Evolutionary conservation across 2,888 invertebrate species (phyloP).

Genomic region (Drosophila mimica): DNA sequence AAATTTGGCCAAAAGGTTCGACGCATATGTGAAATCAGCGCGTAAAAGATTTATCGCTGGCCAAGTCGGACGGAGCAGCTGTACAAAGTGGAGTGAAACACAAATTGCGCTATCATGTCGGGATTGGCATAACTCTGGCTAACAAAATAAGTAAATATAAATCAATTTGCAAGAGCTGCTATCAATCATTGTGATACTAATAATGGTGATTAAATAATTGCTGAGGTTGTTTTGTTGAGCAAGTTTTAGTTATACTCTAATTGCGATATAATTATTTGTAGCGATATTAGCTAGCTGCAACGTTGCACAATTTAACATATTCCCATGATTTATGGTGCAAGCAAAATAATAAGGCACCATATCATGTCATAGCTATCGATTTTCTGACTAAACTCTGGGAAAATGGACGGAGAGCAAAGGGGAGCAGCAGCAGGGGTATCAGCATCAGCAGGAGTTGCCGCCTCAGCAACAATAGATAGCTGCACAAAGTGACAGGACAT

Average conservation of each 20-base stretch:
- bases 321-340: slow-evolving; percentile 56
- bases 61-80: slow-evolving; percentile 54
- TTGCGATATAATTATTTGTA: slow-evolving; percentile 29
- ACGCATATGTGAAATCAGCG: slow-evolving; percentile 71
- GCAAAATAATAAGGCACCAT: slow-evolving; percentile 72
- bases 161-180: slow-evolving; percentile 9
- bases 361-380: slow-evolving; percentile 67
- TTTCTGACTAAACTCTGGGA: slow-evolving; percentile 57
- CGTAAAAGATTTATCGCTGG: slow-evolving; percentile 65
- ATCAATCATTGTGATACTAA: slow-evolving; percentile 38
- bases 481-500: slow-evolving; percentile 46
- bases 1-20: slow-evolving; percentile 52
- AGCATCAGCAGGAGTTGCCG: slow-evolving; percentile 10
- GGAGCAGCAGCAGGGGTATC: not conserved
- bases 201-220: not conserved
- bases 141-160: slow-evolving; percentile 6
- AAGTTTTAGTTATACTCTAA: slow-evolving; percentile 31
- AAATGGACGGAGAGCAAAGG: slow-evolving; percentile 21
- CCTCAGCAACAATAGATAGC: slow-evolving; percentile 39
- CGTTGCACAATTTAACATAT: slow-evolving; percentile 48
- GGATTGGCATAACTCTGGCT: slow-evolving; percentile 10
- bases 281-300: slow-evolving; percentile 30
- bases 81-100: slow-evolving; percentile 30
- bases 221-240: not conserved
- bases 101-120: slow-evolving; percentile 42